These are phyloP conservation scores for Hyperoplus immaculatus DNA, from an alignment of 2,797 vertebrate genomes.

Conservation along the genomic window DNA sequence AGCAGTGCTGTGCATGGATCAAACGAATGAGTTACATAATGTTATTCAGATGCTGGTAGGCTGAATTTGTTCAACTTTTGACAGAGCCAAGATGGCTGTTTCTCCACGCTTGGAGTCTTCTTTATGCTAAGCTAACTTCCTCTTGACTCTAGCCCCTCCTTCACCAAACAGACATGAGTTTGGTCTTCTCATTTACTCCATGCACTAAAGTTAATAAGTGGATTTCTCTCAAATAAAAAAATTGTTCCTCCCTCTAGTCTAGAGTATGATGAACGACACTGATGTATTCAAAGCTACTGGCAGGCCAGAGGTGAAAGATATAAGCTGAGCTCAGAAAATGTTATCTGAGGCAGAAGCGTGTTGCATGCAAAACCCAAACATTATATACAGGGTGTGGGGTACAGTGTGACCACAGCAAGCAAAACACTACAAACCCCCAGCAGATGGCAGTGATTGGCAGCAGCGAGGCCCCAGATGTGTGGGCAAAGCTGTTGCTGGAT, in stretches of 20 bases:
- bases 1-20: background rate
- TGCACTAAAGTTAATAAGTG: constrained; percentile 19
- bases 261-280: constrained; percentile 30
- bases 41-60: constrained; percentile 2
- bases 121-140: constrained; percentile 46
- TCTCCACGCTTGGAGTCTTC: constrained; percentile 9
- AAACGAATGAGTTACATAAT: constrained; percentile 5
- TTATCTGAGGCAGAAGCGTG: constrained; percentile 6
- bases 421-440: constrained; percentile 38
- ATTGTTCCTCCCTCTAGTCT: constrained; percentile 14
- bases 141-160: constrained; percentile 1
- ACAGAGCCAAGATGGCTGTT: constrained; percentile 2
- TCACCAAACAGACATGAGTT: constrained; percentile 34
- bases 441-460: constrained; percentile 69
- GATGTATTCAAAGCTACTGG: constrained; percentile 23
- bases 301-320: constrained; percentile 22
- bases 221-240: constrained; percentile 39
- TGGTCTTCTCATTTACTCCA: constrained; percentile 41
- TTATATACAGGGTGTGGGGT: background rate
- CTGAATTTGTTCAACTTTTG: constrained; percentile 20
- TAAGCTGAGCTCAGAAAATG: constrained; percentile 8
- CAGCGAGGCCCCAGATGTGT: constrained; percentile 26
- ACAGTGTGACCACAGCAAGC: background rate
- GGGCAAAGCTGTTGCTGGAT: constrained; percentile 49
- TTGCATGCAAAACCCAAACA: constrained; percentile 1